A percentile compares a stretch with the other conserved stretches of the same genome.
Evolutionary conservation across 2,888 invertebrate genomes (phyloP).

Genomic region (Caenorhabditis sp.): DNA sequence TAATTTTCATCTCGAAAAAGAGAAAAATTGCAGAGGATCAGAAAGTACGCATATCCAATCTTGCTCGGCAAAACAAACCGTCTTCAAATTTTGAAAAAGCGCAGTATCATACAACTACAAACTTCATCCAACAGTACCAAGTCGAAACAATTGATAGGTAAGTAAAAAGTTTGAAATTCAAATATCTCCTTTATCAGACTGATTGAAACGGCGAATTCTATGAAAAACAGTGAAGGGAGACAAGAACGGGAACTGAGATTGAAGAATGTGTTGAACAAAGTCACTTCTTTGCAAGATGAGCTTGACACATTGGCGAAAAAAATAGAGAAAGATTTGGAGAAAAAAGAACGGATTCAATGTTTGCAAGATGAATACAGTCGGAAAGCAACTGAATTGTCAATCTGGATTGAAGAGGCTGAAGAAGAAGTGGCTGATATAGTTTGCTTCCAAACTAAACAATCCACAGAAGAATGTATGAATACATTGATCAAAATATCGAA

Average conservation of each 20-base stretch:
- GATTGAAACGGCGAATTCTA: neutral
- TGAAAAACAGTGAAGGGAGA: conserved; percentile 4
- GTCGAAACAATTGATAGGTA: conserved; percentile 10
- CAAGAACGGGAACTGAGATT: conserved; percentile 7
- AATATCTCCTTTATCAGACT: too few species aligned
- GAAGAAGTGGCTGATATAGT: conserved; percentile 30
- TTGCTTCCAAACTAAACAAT: conserved; percentile 22
- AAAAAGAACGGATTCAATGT: conserved; percentile 9
- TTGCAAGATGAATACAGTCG: conserved; percentile 26
- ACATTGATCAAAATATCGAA: conserved; percentile 13
- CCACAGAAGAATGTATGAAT: conserved; percentile 17
- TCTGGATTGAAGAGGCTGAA: conserved; percentile 30
- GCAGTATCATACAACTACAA: conserved; percentile 16
- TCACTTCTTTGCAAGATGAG: conserved; percentile 16
- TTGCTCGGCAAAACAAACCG: conserved; percentile 13
- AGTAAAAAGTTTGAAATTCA: too few species aligned
- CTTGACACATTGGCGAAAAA: conserved; percentile 15
- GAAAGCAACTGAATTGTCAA: conserved; percentile 19
- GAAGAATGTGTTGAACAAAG: conserved; percentile 12
- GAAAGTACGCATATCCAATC: conserved; percentile 20
- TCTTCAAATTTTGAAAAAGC: conserved; percentile 26
- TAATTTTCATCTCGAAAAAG: too few species aligned
- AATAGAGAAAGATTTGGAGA: conserved; percentile 10
- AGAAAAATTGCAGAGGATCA: too few species aligned
- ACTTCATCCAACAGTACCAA: conserved; percentile 17